Evolutionary conservation across 1,140 invertebrate genomes (phyloP).

Genomic region (Euschistus heros): DNA sequence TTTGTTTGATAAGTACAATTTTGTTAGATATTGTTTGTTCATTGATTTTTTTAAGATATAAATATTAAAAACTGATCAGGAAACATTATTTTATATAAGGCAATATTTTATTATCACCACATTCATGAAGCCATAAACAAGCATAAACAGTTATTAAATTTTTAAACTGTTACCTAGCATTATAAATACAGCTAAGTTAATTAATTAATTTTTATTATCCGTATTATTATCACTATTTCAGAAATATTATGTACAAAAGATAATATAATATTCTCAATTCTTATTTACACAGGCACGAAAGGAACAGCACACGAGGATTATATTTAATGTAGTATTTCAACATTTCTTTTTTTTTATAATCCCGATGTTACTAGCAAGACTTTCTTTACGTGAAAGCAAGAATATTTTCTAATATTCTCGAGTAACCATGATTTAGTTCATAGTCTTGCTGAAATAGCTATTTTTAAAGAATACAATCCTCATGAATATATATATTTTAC

Average conservation of each 20-base stretch:
- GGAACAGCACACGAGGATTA: slow-evolving; percentile 15
- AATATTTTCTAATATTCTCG: no score
- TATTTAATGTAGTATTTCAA: neutral
- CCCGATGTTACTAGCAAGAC: neutral
- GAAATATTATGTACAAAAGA: slow-evolving; percentile 21
- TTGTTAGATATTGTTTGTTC: neutral
- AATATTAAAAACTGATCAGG: neutral
- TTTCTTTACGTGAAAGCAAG: no score
- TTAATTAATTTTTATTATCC: slow-evolving; percentile 17
- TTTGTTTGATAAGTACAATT: neutral
- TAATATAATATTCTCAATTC: slow-evolving; percentile 11
- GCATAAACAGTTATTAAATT: neutral
- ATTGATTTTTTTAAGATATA: neutral
- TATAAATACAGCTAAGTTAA: neutral
- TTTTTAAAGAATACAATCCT: slow-evolving; percentile 3
- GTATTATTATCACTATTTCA: neutral
- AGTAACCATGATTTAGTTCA: neutral
- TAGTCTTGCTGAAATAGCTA: neutral
- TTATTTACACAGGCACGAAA: slow-evolving; percentile 16
- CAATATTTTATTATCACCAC: neutral
- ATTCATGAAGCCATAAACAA: neutral
- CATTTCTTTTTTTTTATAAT: neutral
- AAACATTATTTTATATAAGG: no score
- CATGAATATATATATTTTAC: slow-evolving; percentile 10
- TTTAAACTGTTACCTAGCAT: neutral